These are phyloP conservation scores for Caiman crocodilus DNA, from an alignment of 2,797 vertebrate genomes.

Conservation along the genomic window DNA sequence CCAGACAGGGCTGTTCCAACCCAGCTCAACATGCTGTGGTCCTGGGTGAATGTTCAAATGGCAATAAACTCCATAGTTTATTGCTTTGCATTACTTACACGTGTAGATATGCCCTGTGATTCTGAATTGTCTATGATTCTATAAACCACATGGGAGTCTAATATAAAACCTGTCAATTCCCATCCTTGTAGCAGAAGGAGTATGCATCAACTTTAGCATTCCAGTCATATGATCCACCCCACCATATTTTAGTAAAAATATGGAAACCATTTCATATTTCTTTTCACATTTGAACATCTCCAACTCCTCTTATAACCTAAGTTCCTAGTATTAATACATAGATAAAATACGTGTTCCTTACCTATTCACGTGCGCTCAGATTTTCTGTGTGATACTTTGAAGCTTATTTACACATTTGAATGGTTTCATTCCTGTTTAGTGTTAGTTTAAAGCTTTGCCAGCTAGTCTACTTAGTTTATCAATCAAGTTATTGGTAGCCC, in stretches of 20 bases:
- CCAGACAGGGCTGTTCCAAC: no score
- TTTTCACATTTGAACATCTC: background rate
- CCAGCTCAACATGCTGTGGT: no score
- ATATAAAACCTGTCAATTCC: background rate
- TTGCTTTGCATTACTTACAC: no score
- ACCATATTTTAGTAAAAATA: background rate
- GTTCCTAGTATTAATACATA: background rate
- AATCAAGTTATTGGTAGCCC: background rate
- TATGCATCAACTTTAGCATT: background rate
- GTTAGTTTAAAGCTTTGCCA: background rate
- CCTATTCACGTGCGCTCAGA: background rate
- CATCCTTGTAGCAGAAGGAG: background rate
- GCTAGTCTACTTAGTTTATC: background rate
- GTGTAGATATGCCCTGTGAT: background rate
- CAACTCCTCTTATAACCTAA: background rate
- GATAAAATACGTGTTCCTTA: background rate
- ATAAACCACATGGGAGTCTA: background rate
- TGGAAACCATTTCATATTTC: background rate
- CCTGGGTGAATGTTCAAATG: no score
- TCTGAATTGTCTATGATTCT: background rate
- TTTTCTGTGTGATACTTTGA: background rate
- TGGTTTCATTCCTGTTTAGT: no score
- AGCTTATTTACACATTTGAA: no score
- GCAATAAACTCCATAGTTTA: no score
- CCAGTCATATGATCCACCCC: background rate